A percentile compares a stretch with the other conserved stretches of the same genome.
Evolutionary conservation across 2,888 invertebrate genomes (phyloP).

Genomic region (Tetranychus truncatus): DNA sequence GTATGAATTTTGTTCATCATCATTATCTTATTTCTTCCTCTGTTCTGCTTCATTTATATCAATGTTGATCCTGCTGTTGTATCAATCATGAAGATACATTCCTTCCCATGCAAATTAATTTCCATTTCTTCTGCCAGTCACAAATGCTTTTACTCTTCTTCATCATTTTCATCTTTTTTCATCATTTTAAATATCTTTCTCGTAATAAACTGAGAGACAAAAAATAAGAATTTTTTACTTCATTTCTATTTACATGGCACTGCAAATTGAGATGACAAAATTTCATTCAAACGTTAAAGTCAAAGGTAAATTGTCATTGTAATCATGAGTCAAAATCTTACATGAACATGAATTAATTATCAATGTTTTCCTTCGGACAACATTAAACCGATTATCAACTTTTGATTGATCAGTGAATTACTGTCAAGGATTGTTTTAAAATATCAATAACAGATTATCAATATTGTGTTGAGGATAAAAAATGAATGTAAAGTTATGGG

Average conservation of each 20-base stretch:
- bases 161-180: not conserved
- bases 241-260: too few species aligned
- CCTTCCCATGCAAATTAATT: not conserved
- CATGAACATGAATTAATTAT: not conserved
- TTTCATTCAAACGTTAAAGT: too few species aligned
- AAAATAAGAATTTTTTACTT: too few species aligned
- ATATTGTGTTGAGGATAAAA: not conserved
- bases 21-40: not conserved
- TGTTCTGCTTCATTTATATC: constrained; percentile 1
- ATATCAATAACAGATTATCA: not conserved
- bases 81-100: not conserved
- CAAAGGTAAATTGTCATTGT: too few species aligned
- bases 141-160: not conserved
- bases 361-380: not conserved
- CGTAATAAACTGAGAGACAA: too few species aligned
- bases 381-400: not conserved
- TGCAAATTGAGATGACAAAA: too few species aligned
- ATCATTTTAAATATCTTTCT: not conserved
- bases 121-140: not conserved
- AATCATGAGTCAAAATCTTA: too few species aligned
- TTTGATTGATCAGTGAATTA: not conserved
- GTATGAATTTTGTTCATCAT: not conserved
- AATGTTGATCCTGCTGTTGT: not conserved
- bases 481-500: not conserved
- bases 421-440: not conserved